A percentile compares a stretch with the other conserved stretches of the same genome.
These are phyloP conservation scores for Lasioglossum morio DNA, from an alignment of 2,888 invertebrate species.

Conservation along the genomic window DNA sequence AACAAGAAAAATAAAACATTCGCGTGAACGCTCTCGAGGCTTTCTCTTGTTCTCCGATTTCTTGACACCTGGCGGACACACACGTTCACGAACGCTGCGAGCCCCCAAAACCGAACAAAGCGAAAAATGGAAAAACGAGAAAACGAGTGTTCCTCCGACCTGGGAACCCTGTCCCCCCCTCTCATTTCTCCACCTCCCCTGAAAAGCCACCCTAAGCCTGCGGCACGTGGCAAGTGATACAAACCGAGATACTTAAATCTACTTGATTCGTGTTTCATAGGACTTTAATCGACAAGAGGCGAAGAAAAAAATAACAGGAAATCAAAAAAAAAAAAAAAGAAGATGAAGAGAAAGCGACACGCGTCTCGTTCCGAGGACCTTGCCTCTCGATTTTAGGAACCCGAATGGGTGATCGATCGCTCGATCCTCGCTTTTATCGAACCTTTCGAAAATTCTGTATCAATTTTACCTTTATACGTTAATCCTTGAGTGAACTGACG, in stretches of 20 bases:
- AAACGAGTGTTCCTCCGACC: neutral
- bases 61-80: slow-evolving; percentile 21
- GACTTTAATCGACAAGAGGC: slow-evolving; percentile 62
- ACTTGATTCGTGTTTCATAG: slow-evolving; percentile 79
- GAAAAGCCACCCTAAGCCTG: slow-evolving; percentile 81
- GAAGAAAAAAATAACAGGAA: neutral
- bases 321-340: slow-evolving; percentile 25
- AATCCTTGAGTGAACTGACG: no score
- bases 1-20: neutral
- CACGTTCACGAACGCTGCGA: slow-evolving; percentile 13
- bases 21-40: slow-evolving; percentile 43
- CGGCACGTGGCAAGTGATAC: slow-evolving; percentile 84
- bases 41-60: slow-evolving; percentile 53
- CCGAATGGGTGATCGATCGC: neutral
- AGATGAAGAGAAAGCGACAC: slow-evolving; percentile 3
- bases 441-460: neutral
- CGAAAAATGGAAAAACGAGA: neutral
- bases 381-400: neutral
- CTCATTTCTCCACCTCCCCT: slow-evolving; percentile 54
- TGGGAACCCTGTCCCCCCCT: neutral
- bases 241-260: slow-evolving; percentile 73
- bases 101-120: neutral
- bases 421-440: no score
- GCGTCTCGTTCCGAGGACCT: neutral
- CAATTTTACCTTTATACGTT: neutral